Percentiles rank a stretch among this genome's conserved stretches.
These are phyloP conservation scores for Mimas tiliae DNA, from an alignment of 2,888 invertebrate genomes.

Conservation along the genomic window DNA sequence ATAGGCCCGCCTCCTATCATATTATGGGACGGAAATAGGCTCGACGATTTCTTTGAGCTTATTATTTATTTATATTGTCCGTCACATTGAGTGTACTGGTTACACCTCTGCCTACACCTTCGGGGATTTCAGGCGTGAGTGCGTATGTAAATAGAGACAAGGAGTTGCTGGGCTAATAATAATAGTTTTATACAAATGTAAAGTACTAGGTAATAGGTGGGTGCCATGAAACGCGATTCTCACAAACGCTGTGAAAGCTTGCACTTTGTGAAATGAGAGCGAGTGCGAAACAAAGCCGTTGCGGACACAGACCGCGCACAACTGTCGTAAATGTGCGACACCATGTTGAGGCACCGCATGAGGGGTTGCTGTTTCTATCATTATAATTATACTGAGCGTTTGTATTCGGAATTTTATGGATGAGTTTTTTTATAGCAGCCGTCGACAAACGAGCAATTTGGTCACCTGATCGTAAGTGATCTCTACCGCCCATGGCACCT, in stretches of 20 bases:
- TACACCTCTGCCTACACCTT: too few species aligned
- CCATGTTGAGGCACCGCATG: constrained; percentile 45
- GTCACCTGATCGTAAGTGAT: too few species aligned
- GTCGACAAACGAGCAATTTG: too few species aligned
- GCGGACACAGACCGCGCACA: constrained; percentile 53
- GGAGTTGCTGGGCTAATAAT: neutral
- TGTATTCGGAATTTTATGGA: neutral
- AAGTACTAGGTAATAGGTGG: constrained; percentile 59
- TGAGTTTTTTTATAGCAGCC: too few species aligned
- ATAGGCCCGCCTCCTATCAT: too few species aligned
- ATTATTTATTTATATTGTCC: too few species aligned
- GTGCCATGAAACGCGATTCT: constrained; percentile 63
- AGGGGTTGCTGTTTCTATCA: constrained; percentile 13
- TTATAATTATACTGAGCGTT: constrained; percentile 23
- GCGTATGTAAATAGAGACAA: neutral
- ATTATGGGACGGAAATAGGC: too few species aligned
- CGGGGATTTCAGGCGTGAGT: too few species aligned
- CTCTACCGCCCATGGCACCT: too few species aligned
- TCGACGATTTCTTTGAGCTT: too few species aligned
- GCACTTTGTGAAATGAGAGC: constrained; percentile 75
- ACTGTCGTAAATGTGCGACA: constrained; percentile 60
- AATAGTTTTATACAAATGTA: constrained; percentile 42
- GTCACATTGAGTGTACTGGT: too few species aligned
- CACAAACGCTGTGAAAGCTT: constrained; percentile 69
- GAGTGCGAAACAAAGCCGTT: constrained; percentile 63